These are phyloP conservation scores for Sphecodes monilicornis DNA, from an alignment of 2,888 invertebrate species.

Conservation along the genomic window DNA sequence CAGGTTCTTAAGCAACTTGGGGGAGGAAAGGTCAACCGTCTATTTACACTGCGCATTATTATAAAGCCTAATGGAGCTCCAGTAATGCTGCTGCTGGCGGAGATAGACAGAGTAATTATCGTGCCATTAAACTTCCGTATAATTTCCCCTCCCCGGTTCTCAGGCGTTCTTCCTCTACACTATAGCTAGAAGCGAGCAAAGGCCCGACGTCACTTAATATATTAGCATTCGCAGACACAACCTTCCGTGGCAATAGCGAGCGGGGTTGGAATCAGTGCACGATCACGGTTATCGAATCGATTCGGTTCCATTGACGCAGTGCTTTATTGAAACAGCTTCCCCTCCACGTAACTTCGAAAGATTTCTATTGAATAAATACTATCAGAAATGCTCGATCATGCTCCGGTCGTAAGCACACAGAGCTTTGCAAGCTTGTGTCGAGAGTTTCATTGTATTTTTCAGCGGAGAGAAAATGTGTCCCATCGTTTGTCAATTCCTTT, in stretches of 20 bases:
- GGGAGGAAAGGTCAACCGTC: conserved; percentile 35
- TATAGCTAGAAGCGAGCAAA: not conserved
- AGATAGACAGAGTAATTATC: conserved; percentile 40
- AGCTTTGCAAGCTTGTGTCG: not conserved
- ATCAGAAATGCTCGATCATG: not conserved
- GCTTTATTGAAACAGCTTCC: not conserved
- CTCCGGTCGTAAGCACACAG: not conserved
- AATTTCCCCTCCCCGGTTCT: conserved; percentile 21
- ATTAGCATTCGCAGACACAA: not conserved
- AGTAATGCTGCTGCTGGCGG: conserved; percentile 31
- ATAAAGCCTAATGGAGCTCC: conserved; percentile 36
- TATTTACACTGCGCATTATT: conserved; percentile 44
- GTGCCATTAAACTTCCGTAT: conserved; percentile 51
- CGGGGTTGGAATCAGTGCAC: not conserved
- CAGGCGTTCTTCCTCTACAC: not conserved
- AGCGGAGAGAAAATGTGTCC: not conserved
- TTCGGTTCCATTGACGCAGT: not conserved
- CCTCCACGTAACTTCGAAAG: not conserved
- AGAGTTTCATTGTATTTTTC: not conserved
- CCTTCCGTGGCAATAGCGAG: not conserved
- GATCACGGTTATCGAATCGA: not conserved
- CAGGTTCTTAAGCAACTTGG: not conserved
- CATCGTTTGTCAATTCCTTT: not conserved
- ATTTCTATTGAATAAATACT: not conserved
- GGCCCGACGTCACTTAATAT: conserved; percentile 17